Evolutionary conservation across 2,113 vertebrate species (phyloP).

Genomic region (Mesitornis unicolor): DNA sequence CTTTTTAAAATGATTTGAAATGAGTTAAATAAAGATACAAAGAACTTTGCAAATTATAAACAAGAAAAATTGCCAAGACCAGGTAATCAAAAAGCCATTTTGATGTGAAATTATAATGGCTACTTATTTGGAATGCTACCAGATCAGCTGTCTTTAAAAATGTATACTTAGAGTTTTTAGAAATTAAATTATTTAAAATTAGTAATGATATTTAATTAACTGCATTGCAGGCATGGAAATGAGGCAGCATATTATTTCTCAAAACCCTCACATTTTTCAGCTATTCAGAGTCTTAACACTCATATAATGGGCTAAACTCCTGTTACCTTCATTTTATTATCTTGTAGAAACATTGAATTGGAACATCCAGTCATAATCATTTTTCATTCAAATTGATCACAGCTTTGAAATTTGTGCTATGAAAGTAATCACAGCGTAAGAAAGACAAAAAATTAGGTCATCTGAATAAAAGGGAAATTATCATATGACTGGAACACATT

Average conservation of each 20-base stretch:
- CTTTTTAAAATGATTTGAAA: neutral
- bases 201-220: neutral
- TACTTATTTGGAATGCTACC: neutral
- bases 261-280: neutral
- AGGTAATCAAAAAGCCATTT: neutral
- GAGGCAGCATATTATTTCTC: neutral
- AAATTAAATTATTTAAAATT: neutral
- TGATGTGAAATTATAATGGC: neutral
- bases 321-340: conserved; percentile 24
- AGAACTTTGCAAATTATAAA: neutral
- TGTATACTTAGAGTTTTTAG: neutral
- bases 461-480: conserved; percentile 26
- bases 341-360: conserved; percentile 1
- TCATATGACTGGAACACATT: neutral
- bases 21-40: neutral
- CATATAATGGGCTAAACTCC: neutral
- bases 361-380: neutral
- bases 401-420: neutral
- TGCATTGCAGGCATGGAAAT: neutral
- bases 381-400: conserved; percentile 36
- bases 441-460: conserved; percentile 3
- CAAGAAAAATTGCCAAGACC: neutral
- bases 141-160: neutral
- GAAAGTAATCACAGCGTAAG: conserved; percentile 1
- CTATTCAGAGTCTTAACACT: neutral